Evolutionary conservation across 2,113 vertebrate species (phyloP).

Genomic region (Mohoua ochrocephala): DNA sequence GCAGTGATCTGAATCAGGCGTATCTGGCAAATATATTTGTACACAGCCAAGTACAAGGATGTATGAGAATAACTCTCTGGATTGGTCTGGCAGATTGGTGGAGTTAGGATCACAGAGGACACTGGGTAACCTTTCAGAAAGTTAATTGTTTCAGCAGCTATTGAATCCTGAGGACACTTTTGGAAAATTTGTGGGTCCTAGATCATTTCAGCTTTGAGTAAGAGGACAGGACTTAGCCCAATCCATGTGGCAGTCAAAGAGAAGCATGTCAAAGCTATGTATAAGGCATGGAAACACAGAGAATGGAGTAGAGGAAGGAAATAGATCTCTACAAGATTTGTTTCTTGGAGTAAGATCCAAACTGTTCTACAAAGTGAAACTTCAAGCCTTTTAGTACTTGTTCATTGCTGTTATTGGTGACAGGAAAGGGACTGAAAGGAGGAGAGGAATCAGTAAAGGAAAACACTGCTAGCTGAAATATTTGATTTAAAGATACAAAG

Average conservation of each 20-base stretch:
- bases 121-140: neutral
- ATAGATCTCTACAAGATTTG: neutral
- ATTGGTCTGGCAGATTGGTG: neutral
- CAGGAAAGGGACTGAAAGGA: neutral
- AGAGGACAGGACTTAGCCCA: neutral
- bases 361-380: neutral
- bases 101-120: neutral
- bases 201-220: neutral
- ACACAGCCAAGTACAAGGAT: neutral
- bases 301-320: neutral
- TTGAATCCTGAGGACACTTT: neutral
- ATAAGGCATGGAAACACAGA: neutral
- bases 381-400: neutral
- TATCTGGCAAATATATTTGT: neutral
- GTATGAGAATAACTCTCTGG: neutral
- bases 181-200: neutral
- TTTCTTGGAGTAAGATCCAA: neutral
- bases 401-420: neutral
- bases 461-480: neutral
- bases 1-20: accelerated
- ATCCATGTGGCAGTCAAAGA: neutral
- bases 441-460: neutral
- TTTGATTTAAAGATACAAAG: neutral
- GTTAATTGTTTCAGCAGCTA: neutral
- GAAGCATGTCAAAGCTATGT: neutral